Conservation (phyloP, 2,113 vertebrate species). For the Kryptolebias marmoratus region DNA sequence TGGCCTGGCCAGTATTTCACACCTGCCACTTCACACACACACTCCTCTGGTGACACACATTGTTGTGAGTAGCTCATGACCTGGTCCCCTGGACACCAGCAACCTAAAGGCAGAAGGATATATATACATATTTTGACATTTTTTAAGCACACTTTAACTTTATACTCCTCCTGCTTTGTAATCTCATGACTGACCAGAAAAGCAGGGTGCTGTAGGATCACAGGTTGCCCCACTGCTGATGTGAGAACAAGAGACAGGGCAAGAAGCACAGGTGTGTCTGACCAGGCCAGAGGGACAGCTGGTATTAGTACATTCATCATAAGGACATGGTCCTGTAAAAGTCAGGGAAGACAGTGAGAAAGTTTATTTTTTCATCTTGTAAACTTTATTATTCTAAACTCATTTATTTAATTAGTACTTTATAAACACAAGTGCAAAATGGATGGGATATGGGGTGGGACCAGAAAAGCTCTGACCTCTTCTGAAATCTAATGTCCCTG, state of each 20-base stretch:
- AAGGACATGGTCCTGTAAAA: slow-evolving; percentile 79
- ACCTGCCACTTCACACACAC: slow-evolving; percentile 82
- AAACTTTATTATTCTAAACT: neutral
- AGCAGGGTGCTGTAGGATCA: slow-evolving; percentile 68
- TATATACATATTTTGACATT: neutral
- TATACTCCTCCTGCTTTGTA: neutral
- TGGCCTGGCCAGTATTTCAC: slow-evolving; percentile 80
- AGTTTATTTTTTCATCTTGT: neutral
- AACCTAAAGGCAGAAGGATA: slow-evolving; percentile 74
- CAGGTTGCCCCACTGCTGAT: slow-evolving; percentile 74
- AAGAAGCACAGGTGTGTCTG: slow-evolving; percentile 80
- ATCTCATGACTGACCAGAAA: slow-evolving; percentile 76
- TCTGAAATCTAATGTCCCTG: no score
- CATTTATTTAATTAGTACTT: neutral
- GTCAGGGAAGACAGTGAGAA: neutral
- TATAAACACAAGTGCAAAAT: no score
- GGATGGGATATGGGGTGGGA: no score
- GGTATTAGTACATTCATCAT: slow-evolving; percentile 79
- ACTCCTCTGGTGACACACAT: slow-evolving; percentile 82
- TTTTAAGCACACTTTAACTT: neutral
- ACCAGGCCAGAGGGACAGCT: slow-evolving; percentile 81
- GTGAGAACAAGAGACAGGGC: slow-evolving; percentile 86
- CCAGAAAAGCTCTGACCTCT: no score
- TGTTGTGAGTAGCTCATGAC: slow-evolving; percentile 76
- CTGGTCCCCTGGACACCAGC: slow-evolving; percentile 85